Percentiles rank a stretch among this genome's conserved stretches.
phyloP scores from a whole-genome alignment of 2,113 vertebrate genomes.

The Takifugu flavidus region DNA sequence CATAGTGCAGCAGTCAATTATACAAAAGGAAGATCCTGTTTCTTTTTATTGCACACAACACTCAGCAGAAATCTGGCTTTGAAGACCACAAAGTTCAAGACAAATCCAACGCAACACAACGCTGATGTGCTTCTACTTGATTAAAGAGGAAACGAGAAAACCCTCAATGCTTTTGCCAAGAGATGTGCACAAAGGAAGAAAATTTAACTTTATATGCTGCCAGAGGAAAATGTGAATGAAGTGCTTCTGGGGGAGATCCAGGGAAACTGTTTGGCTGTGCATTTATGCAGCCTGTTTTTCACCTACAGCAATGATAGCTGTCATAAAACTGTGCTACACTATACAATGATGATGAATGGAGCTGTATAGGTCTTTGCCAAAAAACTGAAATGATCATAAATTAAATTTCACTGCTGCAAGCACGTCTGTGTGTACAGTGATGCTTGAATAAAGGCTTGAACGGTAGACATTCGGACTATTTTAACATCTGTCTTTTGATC shows the following conservation, averaged over 20 bases:
- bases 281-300: conserved; percentile 16
- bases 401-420: conserved; percentile 34
- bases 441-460: conserved; percentile 1
- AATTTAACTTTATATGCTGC: conserved; percentile 25
- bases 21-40: background rate
- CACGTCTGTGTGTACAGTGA: conserved; percentile 15
- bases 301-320: conserved; percentile 50
- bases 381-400: conserved; percentile 41
- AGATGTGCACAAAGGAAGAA: conserved; percentile 11
- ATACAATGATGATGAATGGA: conserved; percentile 38
- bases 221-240: conserved; percentile 45
- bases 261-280: conserved; percentile 31
- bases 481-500: conserved; percentile 19
- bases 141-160: conserved; percentile 11
- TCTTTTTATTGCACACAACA: background rate
- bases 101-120: background rate
- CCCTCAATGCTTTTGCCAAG: background rate
- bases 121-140: conserved; percentile 10
- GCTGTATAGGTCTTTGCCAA: conserved; percentile 46
- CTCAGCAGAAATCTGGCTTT: conserved; percentile 3
- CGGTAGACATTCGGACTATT: background rate
- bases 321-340: conserved; percentile 41
- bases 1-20: conserved; percentile 8
- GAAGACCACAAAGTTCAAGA: conserved; percentile 2
- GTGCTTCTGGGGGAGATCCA: conserved; percentile 32